Evolutionary conservation across 2,113 vertebrate species (phyloP), one percentile per base, ranked within the genome.

Genomic region (Collichthys lucidus): DNA sequence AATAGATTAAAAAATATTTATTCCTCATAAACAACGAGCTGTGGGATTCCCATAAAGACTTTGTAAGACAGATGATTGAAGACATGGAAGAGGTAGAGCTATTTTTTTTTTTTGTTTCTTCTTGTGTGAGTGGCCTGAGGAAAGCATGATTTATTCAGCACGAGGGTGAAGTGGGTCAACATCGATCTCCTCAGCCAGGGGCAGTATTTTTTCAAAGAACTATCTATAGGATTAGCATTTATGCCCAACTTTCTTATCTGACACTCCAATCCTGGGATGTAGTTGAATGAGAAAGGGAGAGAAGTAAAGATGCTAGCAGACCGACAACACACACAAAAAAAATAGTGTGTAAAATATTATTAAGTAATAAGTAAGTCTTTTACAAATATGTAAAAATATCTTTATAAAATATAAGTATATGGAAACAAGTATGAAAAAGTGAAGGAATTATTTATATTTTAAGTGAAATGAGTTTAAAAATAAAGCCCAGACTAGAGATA

Each of bases 131-230:
- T 24, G 46, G 55, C 55, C 56, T 2, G 19, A 68, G 55, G 53
- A 75, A 42, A 62, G 14, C 19, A 29, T 26, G 44, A 61, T 31
- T 47, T 71, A 77, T 77, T 80, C 64, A 74, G 59, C 3, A 0
- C 0, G 2, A 22, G 4, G 42, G 63, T 2, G 56, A 57, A 49
- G 31, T 10, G 8, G 59, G 74, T 78, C 71, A 47, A 20, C 67
- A 77, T 68, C 15, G 15, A 77, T 64, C 49, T 60, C 29, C 20
- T 35, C 42, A 31, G 35, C 74, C 49, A 16, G 22, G 4, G 49
- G 78, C 76, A 0, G 3, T 9, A 0, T 16, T 7, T 73, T 12
- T 26, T 62, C 46, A 75, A 75, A 59, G 53, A 82, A 26, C 24
- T 70, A 42, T 71, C 24, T 35, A 11, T 19, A 8, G 69, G 50